phyloP scores from a whole-genome alignment of 2,797 vertebrate genomes.

The Columba guinea region DNA sequence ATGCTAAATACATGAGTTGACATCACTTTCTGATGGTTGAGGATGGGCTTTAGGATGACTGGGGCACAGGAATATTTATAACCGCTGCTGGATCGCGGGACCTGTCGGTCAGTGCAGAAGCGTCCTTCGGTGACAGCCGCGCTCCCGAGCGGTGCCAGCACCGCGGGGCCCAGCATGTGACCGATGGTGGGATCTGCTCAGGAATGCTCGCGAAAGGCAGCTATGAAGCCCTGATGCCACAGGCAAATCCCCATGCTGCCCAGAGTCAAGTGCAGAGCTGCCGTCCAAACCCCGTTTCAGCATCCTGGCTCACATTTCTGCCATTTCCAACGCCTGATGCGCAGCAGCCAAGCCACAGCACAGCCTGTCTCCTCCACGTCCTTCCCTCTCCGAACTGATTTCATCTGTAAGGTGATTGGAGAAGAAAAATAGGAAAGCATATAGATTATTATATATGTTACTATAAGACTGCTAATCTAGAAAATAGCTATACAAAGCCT shows the following conservation, averaged over 20 bases:
- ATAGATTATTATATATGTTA: fast-evolving
- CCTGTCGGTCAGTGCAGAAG: background rate
- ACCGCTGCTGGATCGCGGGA: background rate
- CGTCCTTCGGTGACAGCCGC: background rate
- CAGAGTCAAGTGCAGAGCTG: background rate
- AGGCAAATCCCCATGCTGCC: background rate
- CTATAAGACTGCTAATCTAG: background rate
- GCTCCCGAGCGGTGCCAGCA: background rate
- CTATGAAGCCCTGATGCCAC: background rate
- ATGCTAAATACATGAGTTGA: conserved; percentile 57
- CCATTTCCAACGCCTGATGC: background rate
- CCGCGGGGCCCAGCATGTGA: conserved; percentile 21
- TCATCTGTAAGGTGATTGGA: fast-evolving
- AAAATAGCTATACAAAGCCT: background rate
- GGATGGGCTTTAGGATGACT: conserved; percentile 13
- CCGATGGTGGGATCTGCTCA: background rate
- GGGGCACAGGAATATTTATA: conserved; percentile 55
- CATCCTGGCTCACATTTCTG: background rate
- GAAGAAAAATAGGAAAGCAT: background rate
- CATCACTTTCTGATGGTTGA: conserved; percentile 31
- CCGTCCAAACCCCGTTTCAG: background rate
- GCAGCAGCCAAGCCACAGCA: background rate
- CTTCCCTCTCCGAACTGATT: background rate
- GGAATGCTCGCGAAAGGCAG: background rate
- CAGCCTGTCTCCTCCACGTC: background rate